A percentile compares a stretch with the other conserved stretches of the same genome.
phyloP scores from a whole-genome alignment of 1,140 invertebrate species.

The Zaprionus capensis region DNA sequence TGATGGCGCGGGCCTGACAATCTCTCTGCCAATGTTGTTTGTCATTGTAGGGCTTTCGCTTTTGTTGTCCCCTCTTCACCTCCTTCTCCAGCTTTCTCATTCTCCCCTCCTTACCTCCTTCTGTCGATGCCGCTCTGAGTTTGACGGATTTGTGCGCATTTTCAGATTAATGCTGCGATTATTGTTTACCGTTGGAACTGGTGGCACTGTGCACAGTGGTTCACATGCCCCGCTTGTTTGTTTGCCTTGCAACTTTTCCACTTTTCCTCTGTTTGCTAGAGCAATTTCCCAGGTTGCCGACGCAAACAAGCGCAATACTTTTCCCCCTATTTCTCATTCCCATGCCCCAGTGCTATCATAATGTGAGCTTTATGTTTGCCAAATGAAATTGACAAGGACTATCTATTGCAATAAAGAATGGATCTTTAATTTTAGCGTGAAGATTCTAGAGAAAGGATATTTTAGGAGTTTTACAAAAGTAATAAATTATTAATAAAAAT shows the following conservation, averaged over 20 bases:
- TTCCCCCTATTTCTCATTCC: background rate
- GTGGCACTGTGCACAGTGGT: constrained; percentile 60
- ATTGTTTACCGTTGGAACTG: constrained; percentile 71
- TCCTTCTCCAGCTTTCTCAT: background rate
- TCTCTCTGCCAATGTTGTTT: constrained; percentile 58
- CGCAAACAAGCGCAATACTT: constrained; percentile 2
- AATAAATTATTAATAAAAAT: no score
- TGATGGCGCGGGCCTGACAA: constrained; percentile 61
- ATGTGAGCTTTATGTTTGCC: background rate
- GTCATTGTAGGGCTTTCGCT: constrained; percentile 41
- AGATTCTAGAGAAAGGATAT: background rate
- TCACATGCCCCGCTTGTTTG: constrained; percentile 26
- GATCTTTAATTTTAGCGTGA: background rate
- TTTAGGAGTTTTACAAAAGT: background rate
- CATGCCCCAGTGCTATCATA: background rate
- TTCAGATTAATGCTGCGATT: constrained; percentile 82
- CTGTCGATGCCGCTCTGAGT: constrained; percentile 54
- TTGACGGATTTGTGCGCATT: constrained; percentile 81
- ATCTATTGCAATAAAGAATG: background rate
- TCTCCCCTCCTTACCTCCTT: background rate
- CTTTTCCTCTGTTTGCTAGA: constrained; percentile 16
- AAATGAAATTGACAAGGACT: background rate
- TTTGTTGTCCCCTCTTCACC: constrained; percentile 20
- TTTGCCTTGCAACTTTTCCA: constrained; percentile 23
- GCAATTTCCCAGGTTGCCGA: constrained; percentile 12